phyloP scores from a whole-genome alignment of 2,113 vertebrate genomes.

The Cavia porcellus region DNA sequence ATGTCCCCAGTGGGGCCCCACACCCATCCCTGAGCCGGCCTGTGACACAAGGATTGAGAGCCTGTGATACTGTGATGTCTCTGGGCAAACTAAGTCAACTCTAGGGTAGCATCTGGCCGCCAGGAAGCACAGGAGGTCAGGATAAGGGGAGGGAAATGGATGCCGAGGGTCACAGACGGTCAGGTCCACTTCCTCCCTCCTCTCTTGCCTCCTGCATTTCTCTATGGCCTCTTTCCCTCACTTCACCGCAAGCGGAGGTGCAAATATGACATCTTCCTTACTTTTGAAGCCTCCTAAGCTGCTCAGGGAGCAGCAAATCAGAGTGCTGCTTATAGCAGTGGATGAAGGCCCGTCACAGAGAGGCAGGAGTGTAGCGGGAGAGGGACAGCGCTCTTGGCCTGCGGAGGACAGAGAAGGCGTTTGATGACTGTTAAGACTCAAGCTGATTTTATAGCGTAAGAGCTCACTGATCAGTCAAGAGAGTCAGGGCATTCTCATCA shows the following conservation, averaged over 20 bases:
- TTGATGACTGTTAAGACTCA: conserved; percentile 13
- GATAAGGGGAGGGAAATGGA: background rate
- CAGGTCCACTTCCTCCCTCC: background rate
- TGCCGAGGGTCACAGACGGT: background rate
- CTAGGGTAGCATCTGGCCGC: background rate
- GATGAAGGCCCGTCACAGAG: background rate
- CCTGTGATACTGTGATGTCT: background rate
- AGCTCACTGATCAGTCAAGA: background rate
- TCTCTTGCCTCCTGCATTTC: background rate
- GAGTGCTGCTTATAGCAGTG: background rate
- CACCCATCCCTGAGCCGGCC: background rate
- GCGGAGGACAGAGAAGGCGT: background rate
- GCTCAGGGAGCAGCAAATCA: background rate
- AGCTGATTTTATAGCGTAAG: background rate
- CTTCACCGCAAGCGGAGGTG: background rate
- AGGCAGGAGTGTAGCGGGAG: background rate
- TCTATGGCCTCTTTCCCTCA: background rate
- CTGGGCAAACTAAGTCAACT: background rate
- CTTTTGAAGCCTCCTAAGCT: background rate
- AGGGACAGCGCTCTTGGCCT: background rate
- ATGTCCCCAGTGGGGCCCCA: background rate
- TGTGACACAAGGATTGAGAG: background rate
- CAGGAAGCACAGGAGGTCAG: background rate
- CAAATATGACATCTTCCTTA: background rate
- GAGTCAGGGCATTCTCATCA: background rate